Conservation (phyloP, 1,140 invertebrate species). For the Rhopalosiphum padi region DNA sequence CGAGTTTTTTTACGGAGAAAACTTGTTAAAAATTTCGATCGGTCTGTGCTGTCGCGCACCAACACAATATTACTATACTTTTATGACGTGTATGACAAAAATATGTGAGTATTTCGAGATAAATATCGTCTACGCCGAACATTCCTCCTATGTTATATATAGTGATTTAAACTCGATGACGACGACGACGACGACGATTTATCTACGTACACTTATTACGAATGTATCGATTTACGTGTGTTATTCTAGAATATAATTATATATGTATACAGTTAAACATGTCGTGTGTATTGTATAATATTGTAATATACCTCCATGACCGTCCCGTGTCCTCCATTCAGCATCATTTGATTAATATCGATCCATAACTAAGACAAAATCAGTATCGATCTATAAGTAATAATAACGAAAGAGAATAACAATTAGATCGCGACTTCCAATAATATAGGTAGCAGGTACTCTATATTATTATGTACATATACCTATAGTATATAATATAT, state of each 20-base stretch:
- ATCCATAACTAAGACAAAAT: conserved; percentile 17
- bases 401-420: background rate
- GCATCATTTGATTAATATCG: background rate
- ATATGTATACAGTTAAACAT: background rate
- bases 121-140: background rate
- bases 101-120: background rate
- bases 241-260: background rate
- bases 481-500: background rate
- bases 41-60: background rate
- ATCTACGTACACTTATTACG: background rate
- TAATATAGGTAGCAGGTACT: background rate
- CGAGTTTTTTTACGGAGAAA: background rate
- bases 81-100: conserved; percentile 18
- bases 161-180: background rate
- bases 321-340: background rate
- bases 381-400: background rate
- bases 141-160: background rate
- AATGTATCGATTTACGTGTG: background rate
- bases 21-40: conserved; percentile 5
- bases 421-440: background rate
- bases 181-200: background rate
- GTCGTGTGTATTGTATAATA: background rate
- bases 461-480: too few relatives aligned
- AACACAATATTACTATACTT: conserved; percentile 18
- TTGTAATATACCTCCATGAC: background rate